A percentile compares a stretch with the other conserved stretches of the same genome.
Conservation (phyloP, 2,113 vertebrate genomes). For the Alexandromys fortis region DNA sequence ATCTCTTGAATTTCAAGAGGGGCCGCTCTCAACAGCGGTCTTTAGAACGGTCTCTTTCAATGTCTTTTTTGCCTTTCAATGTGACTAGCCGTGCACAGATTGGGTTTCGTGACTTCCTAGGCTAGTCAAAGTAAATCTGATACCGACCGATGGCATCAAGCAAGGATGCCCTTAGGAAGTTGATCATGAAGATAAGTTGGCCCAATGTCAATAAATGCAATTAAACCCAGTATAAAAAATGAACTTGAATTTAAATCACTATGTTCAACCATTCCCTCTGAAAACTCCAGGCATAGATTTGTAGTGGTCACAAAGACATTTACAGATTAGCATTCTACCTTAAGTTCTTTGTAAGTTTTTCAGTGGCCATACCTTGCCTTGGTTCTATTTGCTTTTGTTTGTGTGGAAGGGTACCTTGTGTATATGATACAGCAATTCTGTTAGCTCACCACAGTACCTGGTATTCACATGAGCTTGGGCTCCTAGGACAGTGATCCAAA, state of each 20-base stretch:
- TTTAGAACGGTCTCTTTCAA: constrained; percentile 51
- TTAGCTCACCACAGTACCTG: background rate
- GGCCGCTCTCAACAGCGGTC: constrained; percentile 22
- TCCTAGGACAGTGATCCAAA: background rate
- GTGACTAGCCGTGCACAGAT: background rate
- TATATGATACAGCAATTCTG: background rate
- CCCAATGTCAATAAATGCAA: constrained; percentile 18
- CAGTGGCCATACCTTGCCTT: background rate
- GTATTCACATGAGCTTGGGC: background rate
- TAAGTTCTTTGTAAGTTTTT: background rate
- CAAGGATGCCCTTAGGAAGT: constrained; percentile 44
- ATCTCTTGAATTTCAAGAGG: constrained; percentile 59
- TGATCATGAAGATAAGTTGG: constrained; percentile 50
- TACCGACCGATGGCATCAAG: constrained; percentile 18
- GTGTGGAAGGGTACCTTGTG: constrained; percentile 17
- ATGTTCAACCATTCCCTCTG: background rate
- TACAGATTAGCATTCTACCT: background rate
- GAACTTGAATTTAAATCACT: constrained; percentile 50
- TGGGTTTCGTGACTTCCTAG: constrained; percentile 54
- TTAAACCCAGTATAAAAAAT: constrained; percentile 44
- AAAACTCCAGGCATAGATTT: background rate
- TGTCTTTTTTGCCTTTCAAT: constrained; percentile 12
- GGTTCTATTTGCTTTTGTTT: constrained; percentile 46
- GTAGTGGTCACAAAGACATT: constrained; percentile 1
- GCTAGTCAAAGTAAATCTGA: constrained; percentile 28